Conservation (phyloP, 2,113 vertebrate species). For the Otocyon megalotis region DNA sequence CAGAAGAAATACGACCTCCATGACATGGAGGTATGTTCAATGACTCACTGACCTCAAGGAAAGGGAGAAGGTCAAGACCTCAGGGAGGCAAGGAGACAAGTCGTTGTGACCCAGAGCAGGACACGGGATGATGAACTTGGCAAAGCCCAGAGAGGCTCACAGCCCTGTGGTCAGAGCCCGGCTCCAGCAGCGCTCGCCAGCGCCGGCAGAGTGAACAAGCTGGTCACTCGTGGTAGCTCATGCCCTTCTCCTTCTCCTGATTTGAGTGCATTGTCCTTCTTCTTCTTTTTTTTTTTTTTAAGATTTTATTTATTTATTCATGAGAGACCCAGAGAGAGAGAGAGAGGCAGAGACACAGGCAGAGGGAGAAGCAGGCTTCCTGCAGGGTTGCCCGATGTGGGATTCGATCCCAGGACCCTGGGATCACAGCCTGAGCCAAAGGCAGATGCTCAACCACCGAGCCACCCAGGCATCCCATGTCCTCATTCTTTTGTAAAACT, state of each 20-base stretch:
- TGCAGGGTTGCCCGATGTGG: too few relatives aligned
- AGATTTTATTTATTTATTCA: too few relatives aligned
- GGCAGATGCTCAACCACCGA: too few relatives aligned
- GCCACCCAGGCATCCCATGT: too few relatives aligned
- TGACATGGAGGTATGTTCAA: conserved; percentile 30
- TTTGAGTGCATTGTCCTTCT: conserved; percentile 44
- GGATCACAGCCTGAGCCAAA: too few relatives aligned
- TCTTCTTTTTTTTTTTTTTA: background rate
- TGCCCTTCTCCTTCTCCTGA: conserved; percentile 48
- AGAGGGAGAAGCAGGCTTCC: too few relatives aligned
- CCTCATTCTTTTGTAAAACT: conserved; percentile 7
- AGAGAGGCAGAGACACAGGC: too few relatives aligned
- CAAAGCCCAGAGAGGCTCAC: conserved; percentile 51
- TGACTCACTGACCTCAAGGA: conserved; percentile 47
- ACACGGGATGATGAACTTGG: conserved; percentile 40
- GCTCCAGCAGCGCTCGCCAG: background rate
- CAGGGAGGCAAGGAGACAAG: conserved; percentile 33
- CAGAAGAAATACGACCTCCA: conserved; percentile 12
- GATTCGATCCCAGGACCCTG: too few relatives aligned
- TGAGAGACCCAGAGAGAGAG: too few relatives aligned
- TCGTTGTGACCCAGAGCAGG: conserved; percentile 55
- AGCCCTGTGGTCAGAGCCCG: conserved; percentile 39
- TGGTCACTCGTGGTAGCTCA: conserved; percentile 10
- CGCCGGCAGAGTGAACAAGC: conserved; percentile 19
- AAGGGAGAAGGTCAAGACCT: conserved; percentile 46